These are phyloP conservation scores for Chlorops oryzae DNA, from an alignment of 1,140 invertebrate genomes.

Conservation along the genomic window DNA sequence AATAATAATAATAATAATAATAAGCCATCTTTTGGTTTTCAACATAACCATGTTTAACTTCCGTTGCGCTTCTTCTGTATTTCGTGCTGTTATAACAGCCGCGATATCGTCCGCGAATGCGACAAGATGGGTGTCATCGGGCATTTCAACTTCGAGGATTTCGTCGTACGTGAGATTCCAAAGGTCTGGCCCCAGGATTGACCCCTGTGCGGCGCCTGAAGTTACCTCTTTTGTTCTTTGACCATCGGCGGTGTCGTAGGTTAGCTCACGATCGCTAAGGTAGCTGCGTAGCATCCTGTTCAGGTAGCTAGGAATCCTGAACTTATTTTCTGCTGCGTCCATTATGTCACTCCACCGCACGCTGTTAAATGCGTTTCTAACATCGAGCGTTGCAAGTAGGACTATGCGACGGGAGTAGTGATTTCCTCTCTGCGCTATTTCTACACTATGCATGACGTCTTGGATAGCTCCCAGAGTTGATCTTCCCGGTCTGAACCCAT, in stretches of 20 bases:
- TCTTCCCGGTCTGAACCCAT: no score
- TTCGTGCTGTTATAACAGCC: no score
- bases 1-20: no score
- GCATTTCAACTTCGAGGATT: no score
- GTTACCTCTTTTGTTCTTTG: background rate
- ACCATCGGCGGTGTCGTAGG: background rate
- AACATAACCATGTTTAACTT: no score
- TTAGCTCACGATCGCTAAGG: background rate
- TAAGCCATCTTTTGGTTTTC: no score
- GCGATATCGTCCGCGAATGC: no score
- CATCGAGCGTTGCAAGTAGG: constrained; percentile 25
- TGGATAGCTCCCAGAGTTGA: no score
- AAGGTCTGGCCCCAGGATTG: background rate
- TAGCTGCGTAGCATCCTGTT: background rate
- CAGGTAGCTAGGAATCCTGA: background rate
- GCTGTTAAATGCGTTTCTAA: constrained; percentile 30
- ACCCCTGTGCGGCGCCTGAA: constrained; percentile 2
- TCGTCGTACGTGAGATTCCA: constrained; percentile 10
- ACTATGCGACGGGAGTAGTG: constrained; percentile 19
- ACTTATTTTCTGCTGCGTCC: background rate
- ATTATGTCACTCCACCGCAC: constrained; percentile 14
- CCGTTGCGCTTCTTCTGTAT: no score
- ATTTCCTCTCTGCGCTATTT: constrained; percentile 1
- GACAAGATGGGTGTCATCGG: no score
- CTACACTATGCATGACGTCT: no score